Evolutionary conservation across 2,113 vertebrate genomes (phyloP), one percentile per base, ranked within the genome.

Genomic region (Colinus virginianus): DNA sequence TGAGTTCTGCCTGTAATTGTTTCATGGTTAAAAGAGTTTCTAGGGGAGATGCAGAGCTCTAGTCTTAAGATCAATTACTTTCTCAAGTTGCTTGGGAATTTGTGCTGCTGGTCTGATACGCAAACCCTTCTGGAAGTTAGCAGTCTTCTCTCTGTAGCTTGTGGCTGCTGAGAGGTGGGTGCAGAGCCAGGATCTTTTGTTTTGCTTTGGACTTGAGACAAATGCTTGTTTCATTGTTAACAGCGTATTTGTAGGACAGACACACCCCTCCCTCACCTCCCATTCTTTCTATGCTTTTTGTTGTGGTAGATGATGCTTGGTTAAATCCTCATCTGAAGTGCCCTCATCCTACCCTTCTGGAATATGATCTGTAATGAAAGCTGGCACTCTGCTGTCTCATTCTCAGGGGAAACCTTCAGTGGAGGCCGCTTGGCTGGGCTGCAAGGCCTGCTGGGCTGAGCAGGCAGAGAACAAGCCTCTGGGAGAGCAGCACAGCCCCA

Each of bases 361-460:
- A 30, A 70, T n/a, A 25, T 32, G 45, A 66, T 0, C 30, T 25
- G 14, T 34, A 15, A 10, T 51, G 66, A 49, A n/a, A n/a, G 25
- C 32, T 38, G 63, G 22, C 46, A 22, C 0, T 1, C 28, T 40
- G 49, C 49, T 48, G 66, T 7, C 40, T 11, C 1, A 0, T n/a
- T 49, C n/a, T 62, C 14, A 30, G 32, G 48, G 69, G 30, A 25
- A 8, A 43, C 5, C 14, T 36, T 25, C 8, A 3, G 43, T 0
- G 13, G 64, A 32, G 11, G 63, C 42, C 21, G 21, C 42, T 32
- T 49, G 64, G 36, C 8, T 3, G 5, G 56, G 42, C 63, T 38
- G 23, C 12, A 21, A 11, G 40, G 28, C 4, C 30, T 30, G 13
- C 40, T 22, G 63, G 42, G 70, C 48, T 48, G 42, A 14, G 19